Evolutionary conservation across 2,113 vertebrate genomes (phyloP).

Genomic region (Sylvia atricapilla): DNA sequence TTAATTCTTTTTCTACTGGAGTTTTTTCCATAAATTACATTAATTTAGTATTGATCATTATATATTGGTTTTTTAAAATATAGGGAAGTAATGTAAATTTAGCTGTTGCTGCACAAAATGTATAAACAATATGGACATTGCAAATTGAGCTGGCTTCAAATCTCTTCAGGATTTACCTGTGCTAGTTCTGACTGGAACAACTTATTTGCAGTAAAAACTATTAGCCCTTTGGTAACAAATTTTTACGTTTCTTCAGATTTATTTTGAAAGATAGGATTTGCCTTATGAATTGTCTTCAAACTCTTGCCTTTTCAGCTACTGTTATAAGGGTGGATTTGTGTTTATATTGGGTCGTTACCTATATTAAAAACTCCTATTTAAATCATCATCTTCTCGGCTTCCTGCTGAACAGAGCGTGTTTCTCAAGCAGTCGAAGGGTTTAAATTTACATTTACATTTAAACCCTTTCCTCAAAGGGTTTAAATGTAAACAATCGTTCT

Average conservation of each 20-base stretch:
- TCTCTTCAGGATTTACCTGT: background rate
- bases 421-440: background rate
- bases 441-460: background rate
- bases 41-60: background rate
- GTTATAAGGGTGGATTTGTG: background rate
- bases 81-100: background rate
- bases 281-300: background rate
- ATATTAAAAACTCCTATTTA: background rate
- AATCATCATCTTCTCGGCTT: background rate
- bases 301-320: background rate
- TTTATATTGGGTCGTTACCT: background rate
- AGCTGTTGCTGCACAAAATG: background rate
- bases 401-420: background rate
- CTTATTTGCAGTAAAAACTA: background rate
- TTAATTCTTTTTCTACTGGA: background rate
- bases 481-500: accelerated
- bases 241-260: background rate
- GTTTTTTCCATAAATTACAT: background rate
- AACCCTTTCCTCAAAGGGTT: background rate
- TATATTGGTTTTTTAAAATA: background rate
- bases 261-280: background rate
- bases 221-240: background rate
- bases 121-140: background rate
- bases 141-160: background rate
- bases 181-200: background rate